Conservation (phyloP, 2,113 vertebrate species). For the Stegastes partitus region DNA sequence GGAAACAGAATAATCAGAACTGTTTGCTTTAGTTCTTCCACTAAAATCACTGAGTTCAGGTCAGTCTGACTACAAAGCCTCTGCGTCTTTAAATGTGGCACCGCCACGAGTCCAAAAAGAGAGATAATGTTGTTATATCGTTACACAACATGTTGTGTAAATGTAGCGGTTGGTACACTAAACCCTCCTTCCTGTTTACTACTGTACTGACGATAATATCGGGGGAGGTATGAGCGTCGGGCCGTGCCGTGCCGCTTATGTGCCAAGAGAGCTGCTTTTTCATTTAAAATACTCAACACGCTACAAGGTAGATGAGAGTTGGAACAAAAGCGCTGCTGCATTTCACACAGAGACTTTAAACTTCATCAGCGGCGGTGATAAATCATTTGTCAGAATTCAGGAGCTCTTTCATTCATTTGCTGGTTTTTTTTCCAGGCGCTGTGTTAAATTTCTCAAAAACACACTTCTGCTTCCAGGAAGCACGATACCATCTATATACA, state of each 20-base stretch:
- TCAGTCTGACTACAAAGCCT: conserved; percentile 2
- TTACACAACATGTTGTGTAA: conserved; percentile 20
- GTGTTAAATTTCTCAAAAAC: too few relatives aligned
- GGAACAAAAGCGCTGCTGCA: background rate
- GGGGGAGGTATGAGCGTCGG: conserved; percentile 14
- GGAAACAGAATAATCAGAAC: conserved; percentile 4
- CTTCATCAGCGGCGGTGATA: too few relatives aligned
- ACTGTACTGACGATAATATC: conserved; percentile 46
- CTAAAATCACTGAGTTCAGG: conserved; percentile 7
- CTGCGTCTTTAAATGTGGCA: background rate
- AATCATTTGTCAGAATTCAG: too few relatives aligned
- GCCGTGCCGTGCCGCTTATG: background rate
- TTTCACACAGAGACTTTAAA: too few relatives aligned
- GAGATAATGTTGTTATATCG: too few relatives aligned
- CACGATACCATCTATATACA: too few relatives aligned
- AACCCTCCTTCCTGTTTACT: conserved; percentile 57
- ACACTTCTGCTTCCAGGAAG: too few relatives aligned
- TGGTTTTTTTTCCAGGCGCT: too few relatives aligned
- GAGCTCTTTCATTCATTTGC: too few relatives aligned
- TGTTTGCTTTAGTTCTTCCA: background rate
- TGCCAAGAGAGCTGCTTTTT: conserved; percentile 3
- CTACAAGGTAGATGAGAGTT: background rate
- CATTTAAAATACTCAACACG: background rate
- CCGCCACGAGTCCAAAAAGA: conserved; percentile 4
- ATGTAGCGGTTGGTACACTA: background rate